Conservation (phyloP, 2,113 vertebrate species). For the Monarcha castaneiventris region DNA sequence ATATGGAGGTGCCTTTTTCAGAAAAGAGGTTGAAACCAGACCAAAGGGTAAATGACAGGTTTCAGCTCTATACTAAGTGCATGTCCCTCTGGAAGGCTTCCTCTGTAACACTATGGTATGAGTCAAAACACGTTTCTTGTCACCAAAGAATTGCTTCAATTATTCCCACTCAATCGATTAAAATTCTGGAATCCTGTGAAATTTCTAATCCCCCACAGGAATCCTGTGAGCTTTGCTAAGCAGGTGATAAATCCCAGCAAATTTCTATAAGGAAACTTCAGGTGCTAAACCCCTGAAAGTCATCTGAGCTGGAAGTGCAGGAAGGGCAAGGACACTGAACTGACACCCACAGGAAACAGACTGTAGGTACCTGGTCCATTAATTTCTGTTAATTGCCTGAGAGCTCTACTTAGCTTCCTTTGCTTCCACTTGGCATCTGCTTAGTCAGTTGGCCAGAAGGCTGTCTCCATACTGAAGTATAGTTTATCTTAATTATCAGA, state of each 20-base stretch:
- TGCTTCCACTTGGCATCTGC: conserved; percentile 36
- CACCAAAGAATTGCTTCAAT: not conserved
- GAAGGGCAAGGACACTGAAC: not conserved
- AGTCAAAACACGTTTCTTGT: not conserved
- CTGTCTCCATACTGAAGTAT: not conserved
- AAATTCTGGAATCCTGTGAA: not conserved
- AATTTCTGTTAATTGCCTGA: conserved; percentile 39
- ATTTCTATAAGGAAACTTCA: not conserved
- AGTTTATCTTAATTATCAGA: conserved; percentile 29
- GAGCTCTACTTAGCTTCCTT: not conserved
- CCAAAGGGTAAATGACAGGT: not conserved
- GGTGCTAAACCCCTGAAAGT: not conserved
- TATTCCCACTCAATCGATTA: not conserved
- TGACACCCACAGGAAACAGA: not conserved
- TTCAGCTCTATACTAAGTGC: not conserved
- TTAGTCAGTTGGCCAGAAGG: conserved; percentile 42
- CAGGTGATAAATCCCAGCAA: not conserved
- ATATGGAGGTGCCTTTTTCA: not conserved
- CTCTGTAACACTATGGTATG: not conserved
- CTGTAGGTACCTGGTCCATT: conserved; percentile 35
- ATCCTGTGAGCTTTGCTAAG: not conserved
- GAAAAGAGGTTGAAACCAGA: not conserved
- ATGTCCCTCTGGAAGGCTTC: not conserved
- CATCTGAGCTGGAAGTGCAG: not conserved
- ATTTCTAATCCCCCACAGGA: not conserved